Conservation (phyloP, 2,797 vertebrate genomes). For the Lagodon rhomboides region DNA sequence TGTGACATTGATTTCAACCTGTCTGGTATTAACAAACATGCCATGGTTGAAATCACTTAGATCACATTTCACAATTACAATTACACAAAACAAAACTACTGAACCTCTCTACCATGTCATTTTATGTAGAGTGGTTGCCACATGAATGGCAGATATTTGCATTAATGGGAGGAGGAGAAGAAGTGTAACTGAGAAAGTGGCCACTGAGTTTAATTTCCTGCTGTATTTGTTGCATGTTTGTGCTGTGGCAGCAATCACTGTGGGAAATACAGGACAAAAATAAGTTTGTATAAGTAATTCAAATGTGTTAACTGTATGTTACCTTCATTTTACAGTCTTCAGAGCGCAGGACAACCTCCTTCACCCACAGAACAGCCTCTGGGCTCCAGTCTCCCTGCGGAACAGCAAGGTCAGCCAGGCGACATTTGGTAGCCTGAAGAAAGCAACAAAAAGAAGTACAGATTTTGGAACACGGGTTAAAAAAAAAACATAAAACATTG, state of each 20-base stretch:
- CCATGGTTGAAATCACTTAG: no score
- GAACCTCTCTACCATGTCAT: no score
- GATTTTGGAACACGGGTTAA: no score
- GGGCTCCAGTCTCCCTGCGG: slow-evolving; percentile 90
- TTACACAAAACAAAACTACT: no score
- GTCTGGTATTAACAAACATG: not conserved
- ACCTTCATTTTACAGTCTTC: slow-evolving; percentile 93
- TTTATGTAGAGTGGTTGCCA: not conserved
- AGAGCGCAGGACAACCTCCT: slow-evolving; percentile 86
- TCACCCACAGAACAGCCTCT: slow-evolving; percentile 90
- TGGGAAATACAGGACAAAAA: not conserved
- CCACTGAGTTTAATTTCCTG: not conserved
- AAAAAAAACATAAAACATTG: no score
- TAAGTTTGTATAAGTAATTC: not conserved
- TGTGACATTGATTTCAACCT: not conserved
- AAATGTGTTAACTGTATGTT: slow-evolving; percentile 2
- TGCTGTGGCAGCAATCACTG: not conserved
- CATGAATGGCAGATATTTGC: not conserved
- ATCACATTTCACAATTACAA: not conserved
- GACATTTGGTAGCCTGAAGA: slow-evolving; percentile 91
- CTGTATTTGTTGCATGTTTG: not conserved
- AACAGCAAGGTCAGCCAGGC: slow-evolving; percentile 87
- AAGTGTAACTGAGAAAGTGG: not conserved
- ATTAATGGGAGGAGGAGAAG: not conserved
- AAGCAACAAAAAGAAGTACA: not conserved